Evolutionary conservation across 2,113 vertebrate genomes (phyloP).

Genomic region (Megalops atlanticus): DNA sequence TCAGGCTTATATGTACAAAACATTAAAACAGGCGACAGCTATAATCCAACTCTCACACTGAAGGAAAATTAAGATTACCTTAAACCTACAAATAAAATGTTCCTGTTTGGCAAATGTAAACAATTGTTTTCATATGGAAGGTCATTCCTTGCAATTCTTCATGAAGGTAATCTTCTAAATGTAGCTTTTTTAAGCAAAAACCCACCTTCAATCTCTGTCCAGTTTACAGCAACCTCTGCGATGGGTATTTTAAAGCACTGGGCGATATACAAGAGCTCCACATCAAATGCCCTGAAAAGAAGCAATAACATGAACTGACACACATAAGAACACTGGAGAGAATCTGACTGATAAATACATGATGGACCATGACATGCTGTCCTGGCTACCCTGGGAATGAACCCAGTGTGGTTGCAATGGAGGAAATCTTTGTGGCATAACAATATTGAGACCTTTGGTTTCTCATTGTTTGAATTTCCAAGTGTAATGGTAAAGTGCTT

Average conservation of each 20-base stretch:
- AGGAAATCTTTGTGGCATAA: too few relatives aligned
- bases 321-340: too few relatives aligned
- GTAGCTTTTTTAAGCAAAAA: not conserved
- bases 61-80: not conserved
- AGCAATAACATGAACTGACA: not conserved
- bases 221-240: slow-evolving; percentile 94
- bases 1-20: too few relatives aligned
- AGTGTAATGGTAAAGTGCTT: too few relatives aligned
- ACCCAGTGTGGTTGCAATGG: too few relatives aligned
- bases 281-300: slow-evolving; percentile 89
- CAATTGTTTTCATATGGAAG: too few relatives aligned
- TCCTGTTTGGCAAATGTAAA: too few relatives aligned
- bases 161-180: too few relatives aligned
- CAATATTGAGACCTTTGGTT: too few relatives aligned
- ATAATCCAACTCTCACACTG: not conserved
- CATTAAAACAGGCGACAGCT: too few relatives aligned
- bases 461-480: too few relatives aligned
- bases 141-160: not conserved
- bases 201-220: slow-evolving; percentile 98
- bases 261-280: slow-evolving; percentile 93
- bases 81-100: not conserved
- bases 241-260: slow-evolving; percentile 88
- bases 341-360: not conserved
- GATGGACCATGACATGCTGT: not conserved
- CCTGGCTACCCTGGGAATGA: not conserved